These are phyloP conservation scores for Synergus japonicus DNA, from an alignment of 2,888 invertebrate species.

Conservation along the genomic window DNA sequence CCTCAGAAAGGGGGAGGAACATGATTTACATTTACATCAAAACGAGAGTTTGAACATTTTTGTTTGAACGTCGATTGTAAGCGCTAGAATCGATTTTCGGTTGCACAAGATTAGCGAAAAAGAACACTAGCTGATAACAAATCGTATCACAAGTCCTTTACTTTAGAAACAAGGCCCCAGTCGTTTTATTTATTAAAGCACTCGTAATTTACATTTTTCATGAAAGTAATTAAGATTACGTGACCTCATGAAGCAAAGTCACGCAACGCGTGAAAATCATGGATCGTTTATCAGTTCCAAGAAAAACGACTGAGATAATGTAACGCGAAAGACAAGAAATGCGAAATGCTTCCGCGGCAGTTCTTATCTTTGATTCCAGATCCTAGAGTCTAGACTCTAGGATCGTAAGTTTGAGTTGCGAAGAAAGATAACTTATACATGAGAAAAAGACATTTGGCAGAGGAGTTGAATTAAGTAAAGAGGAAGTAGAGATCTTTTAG, in stretches of 20 bases:
- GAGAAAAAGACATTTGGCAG: background rate
- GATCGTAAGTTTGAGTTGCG: too few species aligned
- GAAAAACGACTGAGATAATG: background rate
- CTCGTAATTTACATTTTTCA: background rate
- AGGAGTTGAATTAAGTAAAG: background rate
- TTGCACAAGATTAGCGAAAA: too few species aligned
- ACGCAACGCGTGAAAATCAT: background rate
- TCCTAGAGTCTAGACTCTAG: background rate
- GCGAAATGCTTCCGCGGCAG: constrained; percentile 6
- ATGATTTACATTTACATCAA: too few species aligned
- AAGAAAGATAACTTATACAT: too few species aligned
- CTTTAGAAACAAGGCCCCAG: background rate
- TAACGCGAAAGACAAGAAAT: constrained; percentile 1
- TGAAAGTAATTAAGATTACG: background rate
- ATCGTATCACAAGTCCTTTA: background rate
- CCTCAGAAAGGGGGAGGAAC: too few species aligned
- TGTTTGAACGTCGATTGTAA: too few species aligned
- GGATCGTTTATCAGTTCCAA: background rate
- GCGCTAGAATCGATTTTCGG: too few species aligned
- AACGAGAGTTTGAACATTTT: too few species aligned
- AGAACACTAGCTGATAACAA: background rate
- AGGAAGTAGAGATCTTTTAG: background rate
- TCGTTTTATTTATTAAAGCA: background rate
- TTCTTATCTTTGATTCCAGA: constrained; percentile 26
- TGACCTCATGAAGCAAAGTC: background rate